phyloP scores from a whole-genome alignment of 2,888 invertebrate genomes.

The Cerastis rubricosa region DNA sequence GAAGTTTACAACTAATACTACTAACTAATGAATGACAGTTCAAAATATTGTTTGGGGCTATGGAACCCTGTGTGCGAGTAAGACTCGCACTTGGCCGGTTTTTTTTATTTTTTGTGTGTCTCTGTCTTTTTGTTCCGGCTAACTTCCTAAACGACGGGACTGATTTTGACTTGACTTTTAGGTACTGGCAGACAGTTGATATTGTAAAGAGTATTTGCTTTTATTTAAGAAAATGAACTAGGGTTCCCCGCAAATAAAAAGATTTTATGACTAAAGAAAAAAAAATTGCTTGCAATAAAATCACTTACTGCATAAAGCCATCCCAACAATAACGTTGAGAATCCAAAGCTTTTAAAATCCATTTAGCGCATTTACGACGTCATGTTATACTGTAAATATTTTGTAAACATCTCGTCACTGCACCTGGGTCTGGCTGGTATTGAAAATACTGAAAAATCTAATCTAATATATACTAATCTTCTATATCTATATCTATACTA shows the following conservation, averaged over 20 bases:
- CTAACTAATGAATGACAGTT: too few relatives aligned
- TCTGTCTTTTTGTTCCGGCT: too few relatives aligned
- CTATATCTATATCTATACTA: too few relatives aligned
- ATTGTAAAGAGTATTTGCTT: not conserved
- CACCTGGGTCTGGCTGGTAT: slow-evolving; percentile 28
- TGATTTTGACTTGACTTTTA: not conserved
- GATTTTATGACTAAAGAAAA: not conserved
- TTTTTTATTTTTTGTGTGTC: too few relatives aligned
- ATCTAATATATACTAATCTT: too few relatives aligned
- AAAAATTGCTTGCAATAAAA: slow-evolving; percentile 3
- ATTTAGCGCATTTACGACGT: slow-evolving; percentile 73
- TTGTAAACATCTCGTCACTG: slow-evolving; percentile 31
- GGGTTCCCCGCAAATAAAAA: not conserved
- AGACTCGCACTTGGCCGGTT: too few relatives aligned
- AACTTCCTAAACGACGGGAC: not conserved
- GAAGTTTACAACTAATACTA: too few relatives aligned
- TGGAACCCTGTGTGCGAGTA: too few relatives aligned
- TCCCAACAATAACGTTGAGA: slow-evolving; percentile 70
- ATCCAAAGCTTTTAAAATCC: slow-evolving; percentile 82
- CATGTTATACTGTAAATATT: slow-evolving; percentile 42
- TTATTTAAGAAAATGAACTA: not conserved
- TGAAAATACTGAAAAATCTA: not conserved
- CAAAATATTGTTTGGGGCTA: too few relatives aligned
- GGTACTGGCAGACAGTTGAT: not conserved
- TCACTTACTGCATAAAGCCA: slow-evolving; percentile 62